Evolutionary conservation across 2,797 vertebrate species (phyloP).

Genomic region (Leptatherina wallacei): DNA sequence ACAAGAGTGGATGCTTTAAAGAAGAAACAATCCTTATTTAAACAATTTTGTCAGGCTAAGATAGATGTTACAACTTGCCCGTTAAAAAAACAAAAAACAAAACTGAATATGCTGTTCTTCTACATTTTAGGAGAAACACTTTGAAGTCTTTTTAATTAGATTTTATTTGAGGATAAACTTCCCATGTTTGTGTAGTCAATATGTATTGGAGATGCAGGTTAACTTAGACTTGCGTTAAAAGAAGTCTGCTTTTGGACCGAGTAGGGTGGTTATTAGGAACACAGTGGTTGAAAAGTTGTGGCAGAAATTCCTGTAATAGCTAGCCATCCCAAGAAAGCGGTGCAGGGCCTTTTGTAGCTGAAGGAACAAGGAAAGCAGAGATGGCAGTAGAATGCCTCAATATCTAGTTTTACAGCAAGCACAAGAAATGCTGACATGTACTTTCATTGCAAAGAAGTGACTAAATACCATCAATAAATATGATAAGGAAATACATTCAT

Average conservation of each 20-base stretch:
- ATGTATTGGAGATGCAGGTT: too few relatives aligned
- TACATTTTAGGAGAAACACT: background rate
- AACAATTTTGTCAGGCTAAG: background rate
- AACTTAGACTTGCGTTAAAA: too few relatives aligned
- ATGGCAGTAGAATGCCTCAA: too few relatives aligned
- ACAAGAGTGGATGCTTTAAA: conserved; percentile 11
- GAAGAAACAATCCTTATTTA: background rate
- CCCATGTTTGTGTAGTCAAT: too few relatives aligned
- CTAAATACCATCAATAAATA: background rate
- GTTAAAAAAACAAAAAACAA: background rate
- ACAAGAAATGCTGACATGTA: background rate
- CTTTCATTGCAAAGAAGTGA: background rate
- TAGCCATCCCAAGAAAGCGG: too few relatives aligned
- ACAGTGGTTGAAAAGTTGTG: too few relatives aligned
- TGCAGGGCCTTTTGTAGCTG: too few relatives aligned
- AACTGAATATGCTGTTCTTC: background rate
- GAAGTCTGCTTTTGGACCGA: too few relatives aligned
- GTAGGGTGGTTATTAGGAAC: too few relatives aligned
- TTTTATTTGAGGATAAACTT: too few relatives aligned
- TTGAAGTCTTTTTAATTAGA: background rate
- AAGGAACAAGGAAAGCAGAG: too few relatives aligned
- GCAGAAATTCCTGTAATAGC: too few relatives aligned
- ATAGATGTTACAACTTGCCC: background rate
- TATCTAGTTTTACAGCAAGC: background rate
- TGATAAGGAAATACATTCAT: background rate